Evolutionary conservation across 37 sponge, comb jelly and placozoan species (phyloP), one percentile per base, ranked within the genome.

Genomic region (Beroe ovata): DNA sequence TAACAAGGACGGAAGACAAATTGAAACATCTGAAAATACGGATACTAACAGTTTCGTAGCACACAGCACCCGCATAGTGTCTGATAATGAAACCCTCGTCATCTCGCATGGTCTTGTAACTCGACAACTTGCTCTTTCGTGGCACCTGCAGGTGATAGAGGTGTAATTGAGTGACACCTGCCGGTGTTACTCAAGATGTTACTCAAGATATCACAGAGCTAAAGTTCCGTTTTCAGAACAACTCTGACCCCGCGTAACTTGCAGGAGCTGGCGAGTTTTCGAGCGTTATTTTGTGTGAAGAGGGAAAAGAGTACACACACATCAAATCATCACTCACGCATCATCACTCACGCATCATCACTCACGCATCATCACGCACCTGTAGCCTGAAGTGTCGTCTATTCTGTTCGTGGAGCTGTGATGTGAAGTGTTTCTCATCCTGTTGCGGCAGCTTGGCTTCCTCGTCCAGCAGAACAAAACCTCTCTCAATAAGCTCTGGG

Each of bases 41-140:
- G 16, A 11, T 14, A 66, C 93, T 92, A 58, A 92, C 94, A 8
- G 94, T 94, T 34, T 88, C 60, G 91, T 97, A 97, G 93, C 98
- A 97, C 61, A 97, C 98, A 60, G 98, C 98, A 0, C 98, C 98
- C 30, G 98, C 98, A 66, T 94, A 97, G 88, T 97, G 98, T 1
- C 98, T 88, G 29, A 97, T 61, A 2, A 97, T 92, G 77, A 97
- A 93, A 0, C 94, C 98, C 60, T 97, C 95, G 22, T 92, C 93
- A 88, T 97, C 95, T 25, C 92, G 72, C 36, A 97, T 91, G 33
- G 91, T 91, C 33, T 91, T 91, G 42, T 93, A 89, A 29, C 69
- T 91, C 37, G 88, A 92, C 61, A 95, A 60, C 88, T 93, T 93
- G 18, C 94, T 94, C 88, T 94, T 94, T 20, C 96, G 81, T 0